Evolutionary conservation across 2,797 vertebrate species (phyloP), one percentile per base, ranked within the genome.

Genomic region (Mormyrus hasselquistii): DNA sequence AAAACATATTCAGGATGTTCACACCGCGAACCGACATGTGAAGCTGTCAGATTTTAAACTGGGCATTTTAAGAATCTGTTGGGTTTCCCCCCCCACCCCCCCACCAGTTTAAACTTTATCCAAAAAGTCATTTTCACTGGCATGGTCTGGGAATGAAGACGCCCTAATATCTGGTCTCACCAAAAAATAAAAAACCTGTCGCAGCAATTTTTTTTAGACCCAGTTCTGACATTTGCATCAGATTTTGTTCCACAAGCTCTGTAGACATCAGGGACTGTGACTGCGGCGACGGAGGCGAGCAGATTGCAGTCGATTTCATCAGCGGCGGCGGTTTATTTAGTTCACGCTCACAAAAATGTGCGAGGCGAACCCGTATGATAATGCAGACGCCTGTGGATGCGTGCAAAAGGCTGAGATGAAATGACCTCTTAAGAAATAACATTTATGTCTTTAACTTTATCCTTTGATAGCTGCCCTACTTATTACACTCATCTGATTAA

Each of bases 271-370:
- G 50, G 50, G 57, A 34, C 25, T 86, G 84, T 89, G 83, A 87
- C 79, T 73, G 88, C 16, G 10, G 19, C 19, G 41, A 50, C 62
- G 22, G 57, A 76, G 59, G 38, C 79, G 0, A 14, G 52, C 65
- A 91, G 88, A 90, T 92, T 93, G 91, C 93, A 89, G 87, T 19
- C 85, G 87, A 90, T 93, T 93, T 92, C 93, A 92, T 93, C 92
- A 93, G 86, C 91, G 19, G 29, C 25, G 50, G 83, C 86, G 57
- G 84, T 88, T 50, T 90, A 91, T 89, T 91, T 92, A 88, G 89
- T 90, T 90, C 89, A 88, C 69, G 89, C 90, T 76, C 49, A 89
- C 89, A 73, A 90, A 79, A 90, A 90, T 82, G 91, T 86, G 89
- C 89, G 59, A 89, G 59, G 44, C 62, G 91, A 88, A 83, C 89